Conservation (phyloP, 2,888 invertebrate genomes). For the Leucophenga montana region DNA sequence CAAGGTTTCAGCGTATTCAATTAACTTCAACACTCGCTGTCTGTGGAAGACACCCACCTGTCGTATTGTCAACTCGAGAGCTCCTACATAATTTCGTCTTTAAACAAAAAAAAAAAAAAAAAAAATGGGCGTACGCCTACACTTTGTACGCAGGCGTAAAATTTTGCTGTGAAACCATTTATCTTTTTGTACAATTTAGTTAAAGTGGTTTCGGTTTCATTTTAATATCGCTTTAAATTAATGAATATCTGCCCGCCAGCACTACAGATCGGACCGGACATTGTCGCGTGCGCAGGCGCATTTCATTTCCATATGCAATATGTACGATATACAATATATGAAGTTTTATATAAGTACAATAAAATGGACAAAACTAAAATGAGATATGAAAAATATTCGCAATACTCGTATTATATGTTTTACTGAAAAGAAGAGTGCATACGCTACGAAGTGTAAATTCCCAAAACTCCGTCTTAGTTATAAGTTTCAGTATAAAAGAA, state of each 20-base stretch:
- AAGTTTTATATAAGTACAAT: too few relatives aligned
- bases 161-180: too few relatives aligned
- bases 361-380: too few relatives aligned
- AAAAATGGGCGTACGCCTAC: not conserved
- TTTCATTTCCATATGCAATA: constrained; percentile 53
- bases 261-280: constrained; percentile 31
- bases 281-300: constrained; percentile 63
- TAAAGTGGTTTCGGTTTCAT: constrained; percentile 31
- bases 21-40: not conserved
- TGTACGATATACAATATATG: constrained; percentile 1
- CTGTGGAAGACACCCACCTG: constrained; percentile 16
- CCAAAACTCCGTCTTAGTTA: too few relatives aligned
- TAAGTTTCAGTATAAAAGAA: too few relatives aligned
- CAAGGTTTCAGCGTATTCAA: constrained; percentile 15
- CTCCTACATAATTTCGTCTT: not conserved
- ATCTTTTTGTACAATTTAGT: too few relatives aligned
- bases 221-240: constrained; percentile 38
- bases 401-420: too few relatives aligned
- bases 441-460: too few relatives aligned
- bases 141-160: not conserved
- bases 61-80: not conserved
- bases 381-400: too few relatives aligned
- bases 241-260: constrained; percentile 37
- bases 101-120: constrained; percentile 14
- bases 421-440: too few relatives aligned